A percentile compares a stretch with the other conserved stretches of the same genome.
These are phyloP conservation scores for Narcine bancroftii DNA, from an alignment of 2,113 vertebrate species.

Conservation along the genomic window DNA sequence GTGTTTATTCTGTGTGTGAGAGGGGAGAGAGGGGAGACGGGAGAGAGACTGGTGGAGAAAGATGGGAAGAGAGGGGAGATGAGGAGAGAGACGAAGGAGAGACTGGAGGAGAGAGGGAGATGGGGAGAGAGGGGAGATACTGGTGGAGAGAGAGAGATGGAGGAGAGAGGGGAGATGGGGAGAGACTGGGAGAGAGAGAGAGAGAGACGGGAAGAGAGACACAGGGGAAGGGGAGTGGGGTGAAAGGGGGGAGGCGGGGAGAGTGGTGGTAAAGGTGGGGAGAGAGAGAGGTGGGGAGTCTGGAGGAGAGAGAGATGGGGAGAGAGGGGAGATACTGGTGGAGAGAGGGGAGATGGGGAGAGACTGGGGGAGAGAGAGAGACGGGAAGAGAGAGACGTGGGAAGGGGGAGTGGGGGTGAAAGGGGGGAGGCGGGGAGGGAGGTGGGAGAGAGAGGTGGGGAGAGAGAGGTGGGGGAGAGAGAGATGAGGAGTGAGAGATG, in stretches of 20 bases:
- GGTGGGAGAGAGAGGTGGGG: constrained; percentile 49
- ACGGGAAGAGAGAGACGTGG: background rate
- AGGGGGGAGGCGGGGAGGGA: constrained; percentile 33
- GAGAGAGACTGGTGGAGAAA: background rate
- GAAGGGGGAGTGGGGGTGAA: background rate
- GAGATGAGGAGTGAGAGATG: background rate
- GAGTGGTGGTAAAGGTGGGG: constrained; percentile 24
- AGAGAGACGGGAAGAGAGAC: background rate
- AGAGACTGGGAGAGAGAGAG: background rate
- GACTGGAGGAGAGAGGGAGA: too few species aligned
- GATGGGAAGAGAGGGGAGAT: background rate
- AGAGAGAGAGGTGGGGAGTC: background rate
- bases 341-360: constrained; percentile 46
- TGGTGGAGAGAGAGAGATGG: background rate
- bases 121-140: background rate
- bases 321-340: constrained; percentile 42
- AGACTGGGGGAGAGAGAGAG: constrained; percentile 45
- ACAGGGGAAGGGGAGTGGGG: background rate
- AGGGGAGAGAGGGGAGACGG: background rate
- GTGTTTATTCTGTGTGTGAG: constrained; percentile 44
- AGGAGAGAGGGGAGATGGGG: background rate
- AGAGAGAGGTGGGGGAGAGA: constrained; percentile 42
- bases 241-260: background rate
- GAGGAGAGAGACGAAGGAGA: background rate
- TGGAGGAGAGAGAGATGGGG: constrained; percentile 28